phyloP scores from a whole-genome alignment of 2,797 vertebrate genomes.

The Chelonia mydas region DNA sequence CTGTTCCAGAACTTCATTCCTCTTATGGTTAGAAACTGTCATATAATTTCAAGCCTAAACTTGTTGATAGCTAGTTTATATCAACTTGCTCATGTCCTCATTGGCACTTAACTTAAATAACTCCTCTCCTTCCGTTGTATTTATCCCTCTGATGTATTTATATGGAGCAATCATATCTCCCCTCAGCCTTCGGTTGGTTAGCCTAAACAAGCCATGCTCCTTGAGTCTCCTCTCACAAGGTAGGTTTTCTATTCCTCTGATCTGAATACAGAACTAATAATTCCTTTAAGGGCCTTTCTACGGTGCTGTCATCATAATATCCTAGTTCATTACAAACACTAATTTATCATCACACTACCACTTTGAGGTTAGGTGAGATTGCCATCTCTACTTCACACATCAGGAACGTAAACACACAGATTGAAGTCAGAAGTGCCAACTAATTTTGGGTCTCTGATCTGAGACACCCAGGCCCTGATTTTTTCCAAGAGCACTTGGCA shows the following conservation, averaged over 20 bases:
- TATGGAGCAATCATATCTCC: neutral
- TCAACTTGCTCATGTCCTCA: neutral
- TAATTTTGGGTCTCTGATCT: too few relatives aligned
- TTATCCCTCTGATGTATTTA: neutral
- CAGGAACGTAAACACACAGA: too few relatives aligned
- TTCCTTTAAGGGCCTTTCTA: neutral
- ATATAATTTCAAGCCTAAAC: too few relatives aligned
- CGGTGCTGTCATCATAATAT: too few relatives aligned
- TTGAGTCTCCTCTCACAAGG: neutral
- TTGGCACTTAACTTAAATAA: neutral
- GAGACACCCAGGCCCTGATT: too few relatives aligned
- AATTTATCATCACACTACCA: too few relatives aligned
- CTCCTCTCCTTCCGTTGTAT: neutral
- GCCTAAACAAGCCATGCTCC: neutral
- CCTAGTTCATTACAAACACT: too few relatives aligned
- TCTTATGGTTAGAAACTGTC: too few relatives aligned
- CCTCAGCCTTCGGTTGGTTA: neutral
- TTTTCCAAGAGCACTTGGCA: neutral
- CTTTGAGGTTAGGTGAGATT: too few relatives aligned
- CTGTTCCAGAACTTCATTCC: too few relatives aligned
- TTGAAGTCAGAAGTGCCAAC: too few relatives aligned
- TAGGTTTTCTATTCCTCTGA: neutral
- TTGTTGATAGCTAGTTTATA: neutral
- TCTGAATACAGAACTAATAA: neutral
- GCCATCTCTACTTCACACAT: too few relatives aligned